These are phyloP conservation scores for Tangara arthus DNA, from an alignment of 2,797 vertebrate species.

Conservation along the genomic window DNA sequence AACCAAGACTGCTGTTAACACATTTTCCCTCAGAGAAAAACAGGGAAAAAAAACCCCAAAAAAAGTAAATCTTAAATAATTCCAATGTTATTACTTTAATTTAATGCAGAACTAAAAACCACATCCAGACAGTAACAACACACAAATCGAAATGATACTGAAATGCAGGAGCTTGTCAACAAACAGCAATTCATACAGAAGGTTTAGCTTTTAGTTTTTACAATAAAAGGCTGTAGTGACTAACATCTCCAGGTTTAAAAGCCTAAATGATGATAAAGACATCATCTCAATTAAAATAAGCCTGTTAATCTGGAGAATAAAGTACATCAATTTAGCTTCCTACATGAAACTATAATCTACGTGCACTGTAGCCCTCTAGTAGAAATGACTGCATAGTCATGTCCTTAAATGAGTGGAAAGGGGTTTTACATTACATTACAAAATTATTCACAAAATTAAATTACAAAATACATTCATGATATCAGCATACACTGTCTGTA, in stretches of 20 bases:
- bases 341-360: neutral
- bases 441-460: too few species aligned
- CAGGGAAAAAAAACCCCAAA: accelerated
- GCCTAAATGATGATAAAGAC: neutral
- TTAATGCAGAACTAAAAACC: neutral
- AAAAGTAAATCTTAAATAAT: neutral
- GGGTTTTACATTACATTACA: neutral
- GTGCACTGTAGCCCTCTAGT: neutral
- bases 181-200: neutral
- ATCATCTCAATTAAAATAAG: neutral
- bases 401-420: neutral
- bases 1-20: neutral
- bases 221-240: neutral
- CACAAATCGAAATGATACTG: neutral
- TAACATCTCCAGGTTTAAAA: neutral
- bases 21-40: neutral
- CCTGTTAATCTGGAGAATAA: neutral
- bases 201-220: neutral
- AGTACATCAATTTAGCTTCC: neutral
- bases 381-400: neutral
- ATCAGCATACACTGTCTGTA: neutral
- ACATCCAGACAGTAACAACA: neutral
- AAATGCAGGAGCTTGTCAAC: neutral
- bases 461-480: neutral
- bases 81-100: neutral